phyloP scores from a whole-genome alignment of 1,140 invertebrate species.

The Oryzaephilus surinamensis region DNA sequence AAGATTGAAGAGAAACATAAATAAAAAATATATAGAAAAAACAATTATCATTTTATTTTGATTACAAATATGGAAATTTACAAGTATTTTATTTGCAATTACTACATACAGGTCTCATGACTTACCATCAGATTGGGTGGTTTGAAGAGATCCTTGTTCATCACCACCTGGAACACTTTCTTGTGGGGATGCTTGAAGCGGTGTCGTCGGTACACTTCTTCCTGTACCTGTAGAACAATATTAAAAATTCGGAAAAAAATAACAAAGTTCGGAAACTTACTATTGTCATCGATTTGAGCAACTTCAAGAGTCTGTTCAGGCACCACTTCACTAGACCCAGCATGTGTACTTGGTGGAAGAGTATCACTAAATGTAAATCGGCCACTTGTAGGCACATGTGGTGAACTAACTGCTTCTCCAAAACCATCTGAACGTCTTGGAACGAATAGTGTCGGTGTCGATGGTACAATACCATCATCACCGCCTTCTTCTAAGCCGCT shows the following conservation, averaged over 20 bases:
- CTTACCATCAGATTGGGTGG: constrained; percentile 31
- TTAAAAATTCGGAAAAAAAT: constrained; percentile 16
- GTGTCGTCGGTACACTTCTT: constrained; percentile 59
- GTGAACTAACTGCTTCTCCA: constrained; percentile 85
- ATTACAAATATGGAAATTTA: not conserved
- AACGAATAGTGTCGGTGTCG: constrained; percentile 77
- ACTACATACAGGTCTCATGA: not conserved
- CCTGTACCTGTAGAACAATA: constrained; percentile 41
- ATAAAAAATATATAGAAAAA: not conserved
- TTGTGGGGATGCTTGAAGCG: constrained; percentile 59
- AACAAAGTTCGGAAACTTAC: constrained; percentile 15
- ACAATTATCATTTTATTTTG: not conserved
- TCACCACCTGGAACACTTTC: constrained; percentile 26
- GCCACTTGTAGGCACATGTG: constrained; percentile 53
- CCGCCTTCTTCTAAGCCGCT: constrained; percentile 58
- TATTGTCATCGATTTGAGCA: constrained; percentile 26
- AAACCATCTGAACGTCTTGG: constrained; percentile 78
- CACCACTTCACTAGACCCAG: constrained; percentile 22
- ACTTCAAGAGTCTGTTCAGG: constrained; percentile 32
- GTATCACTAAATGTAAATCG: constrained; percentile 65
- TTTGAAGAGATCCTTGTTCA: constrained; percentile 24
- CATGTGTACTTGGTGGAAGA: constrained; percentile 13
- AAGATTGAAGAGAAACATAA: not conserved
- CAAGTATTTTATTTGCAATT: not conserved
- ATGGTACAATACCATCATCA: constrained; percentile 81